These are phyloP conservation scores for Oenanthe oenanthe DNA, from an alignment of 2,113 vertebrate species.

Conservation along the genomic window DNA sequence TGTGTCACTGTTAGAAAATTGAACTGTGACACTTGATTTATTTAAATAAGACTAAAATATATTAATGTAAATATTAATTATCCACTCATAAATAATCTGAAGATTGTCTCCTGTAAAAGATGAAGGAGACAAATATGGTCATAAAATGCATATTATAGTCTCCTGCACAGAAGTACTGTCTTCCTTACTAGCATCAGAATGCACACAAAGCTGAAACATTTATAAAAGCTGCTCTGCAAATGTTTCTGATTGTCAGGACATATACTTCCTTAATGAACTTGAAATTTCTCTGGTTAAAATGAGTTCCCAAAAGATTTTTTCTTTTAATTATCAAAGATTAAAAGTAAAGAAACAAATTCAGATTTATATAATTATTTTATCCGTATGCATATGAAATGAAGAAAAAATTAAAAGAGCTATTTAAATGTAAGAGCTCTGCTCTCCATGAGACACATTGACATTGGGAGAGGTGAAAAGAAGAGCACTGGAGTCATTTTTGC, in stretches of 20 bases:
- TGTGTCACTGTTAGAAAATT: neutral
- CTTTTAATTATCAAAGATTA: neutral
- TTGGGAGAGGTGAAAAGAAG: neutral
- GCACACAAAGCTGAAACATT: neutral
- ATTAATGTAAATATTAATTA: constrained; percentile 26
- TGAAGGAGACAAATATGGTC: neutral
- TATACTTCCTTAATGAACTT: neutral
- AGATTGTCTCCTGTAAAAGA: neutral
- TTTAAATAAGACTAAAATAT: neutral
- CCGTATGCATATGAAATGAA: neutral
- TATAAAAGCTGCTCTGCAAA: neutral
- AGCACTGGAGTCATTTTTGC: neutral
- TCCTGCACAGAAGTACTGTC: neutral
- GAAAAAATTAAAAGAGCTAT: neutral
- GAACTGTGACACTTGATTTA: neutral
- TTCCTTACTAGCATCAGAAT: neutral
- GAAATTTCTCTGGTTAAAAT: neutral
- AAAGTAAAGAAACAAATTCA: neutral
- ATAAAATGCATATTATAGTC: neutral
- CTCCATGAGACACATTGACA: neutral
- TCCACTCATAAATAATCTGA: neutral
- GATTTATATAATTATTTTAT: neutral
- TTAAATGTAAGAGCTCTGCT: neutral
- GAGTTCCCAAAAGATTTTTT: neutral
- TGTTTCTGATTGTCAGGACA: neutral